Evolutionary conservation across 2,797 vertebrate species (phyloP).

Genomic region (Lindbergichthys nudifrons): DNA sequence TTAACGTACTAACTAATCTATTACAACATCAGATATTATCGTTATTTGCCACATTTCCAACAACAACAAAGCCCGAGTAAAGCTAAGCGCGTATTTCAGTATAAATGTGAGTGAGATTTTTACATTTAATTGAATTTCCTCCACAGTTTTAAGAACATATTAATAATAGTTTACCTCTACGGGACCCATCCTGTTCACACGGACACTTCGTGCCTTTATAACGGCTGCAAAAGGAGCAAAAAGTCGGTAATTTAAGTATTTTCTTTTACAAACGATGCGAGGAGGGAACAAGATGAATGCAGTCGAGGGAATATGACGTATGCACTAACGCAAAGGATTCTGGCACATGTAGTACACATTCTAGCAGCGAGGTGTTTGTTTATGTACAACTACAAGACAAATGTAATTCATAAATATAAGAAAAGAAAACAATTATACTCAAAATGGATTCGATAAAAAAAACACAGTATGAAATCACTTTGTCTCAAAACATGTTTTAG

Average conservation of each 20-base stretch:
- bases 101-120: not conserved
- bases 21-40: too few species aligned
- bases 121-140: too few species aligned
- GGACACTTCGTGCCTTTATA: not conserved
- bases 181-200: slow-evolving; percentile 55
- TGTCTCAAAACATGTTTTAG: too few species aligned
- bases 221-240: not conserved
- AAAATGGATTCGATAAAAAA: too few species aligned
- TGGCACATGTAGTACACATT: slow-evolving; percentile 42
- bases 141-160: not conserved
- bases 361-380: not conserved
- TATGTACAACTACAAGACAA: not conserved
- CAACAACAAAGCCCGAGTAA: not conserved
- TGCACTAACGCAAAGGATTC: fast-evolving
- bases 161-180: slow-evolving; percentile 55
- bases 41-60: too few species aligned
- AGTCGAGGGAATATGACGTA: slow-evolving; percentile 44
- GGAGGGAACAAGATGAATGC: fast-evolving
- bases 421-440: too few species aligned
- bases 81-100: not conserved
- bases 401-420: not conserved
- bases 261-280: fast-evolving
- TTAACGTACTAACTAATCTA: fast-evolving
- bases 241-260: not conserved
- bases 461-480: too few species aligned